Conservation (phyloP, 2,113 vertebrate species). For the Psophia crepitans region DNA sequence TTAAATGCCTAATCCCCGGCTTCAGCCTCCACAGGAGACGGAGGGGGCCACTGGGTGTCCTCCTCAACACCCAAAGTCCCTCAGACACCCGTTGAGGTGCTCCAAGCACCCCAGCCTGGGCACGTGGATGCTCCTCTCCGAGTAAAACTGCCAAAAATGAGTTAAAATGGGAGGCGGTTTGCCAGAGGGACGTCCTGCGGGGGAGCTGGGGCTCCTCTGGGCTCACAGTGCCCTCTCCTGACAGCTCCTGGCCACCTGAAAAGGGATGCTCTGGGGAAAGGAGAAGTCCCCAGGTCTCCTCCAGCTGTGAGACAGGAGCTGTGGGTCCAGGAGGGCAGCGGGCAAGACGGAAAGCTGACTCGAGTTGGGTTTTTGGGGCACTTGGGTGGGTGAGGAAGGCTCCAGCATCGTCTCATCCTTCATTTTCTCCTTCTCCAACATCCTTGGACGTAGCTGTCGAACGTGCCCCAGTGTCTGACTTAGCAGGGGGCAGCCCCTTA, state of each 20-base stretch:
- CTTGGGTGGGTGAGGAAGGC: not conserved
- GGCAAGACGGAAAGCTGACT: not conserved
- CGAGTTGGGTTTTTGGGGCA: not conserved
- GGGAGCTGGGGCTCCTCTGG: not conserved
- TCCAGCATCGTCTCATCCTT: too few species aligned
- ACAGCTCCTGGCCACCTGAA: not conserved
- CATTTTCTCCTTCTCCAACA: not conserved
- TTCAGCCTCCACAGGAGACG: not conserved
- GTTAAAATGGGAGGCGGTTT: not conserved
- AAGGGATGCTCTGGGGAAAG: not conserved
- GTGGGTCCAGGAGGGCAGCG: not conserved
- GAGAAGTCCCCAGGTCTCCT: not conserved
- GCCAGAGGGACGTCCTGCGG: not conserved
- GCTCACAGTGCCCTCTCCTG: not conserved
- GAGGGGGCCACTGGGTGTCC: not conserved
- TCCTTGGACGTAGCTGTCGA: too few species aligned
- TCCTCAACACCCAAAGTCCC: not conserved
- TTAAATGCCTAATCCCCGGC: too few species aligned
- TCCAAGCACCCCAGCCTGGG: not conserved
- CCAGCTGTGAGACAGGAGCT: accelerated
- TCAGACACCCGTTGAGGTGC: not conserved
- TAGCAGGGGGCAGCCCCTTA: too few species aligned
- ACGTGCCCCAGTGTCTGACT: not conserved
- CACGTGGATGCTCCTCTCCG: not conserved
- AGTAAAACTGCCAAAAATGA: not conserved